Evolutionary conservation across 2,113 vertebrate genomes (phyloP), one percentile per base, ranked within the genome.

Genomic region (Edolisoma coerulescens): DNA sequence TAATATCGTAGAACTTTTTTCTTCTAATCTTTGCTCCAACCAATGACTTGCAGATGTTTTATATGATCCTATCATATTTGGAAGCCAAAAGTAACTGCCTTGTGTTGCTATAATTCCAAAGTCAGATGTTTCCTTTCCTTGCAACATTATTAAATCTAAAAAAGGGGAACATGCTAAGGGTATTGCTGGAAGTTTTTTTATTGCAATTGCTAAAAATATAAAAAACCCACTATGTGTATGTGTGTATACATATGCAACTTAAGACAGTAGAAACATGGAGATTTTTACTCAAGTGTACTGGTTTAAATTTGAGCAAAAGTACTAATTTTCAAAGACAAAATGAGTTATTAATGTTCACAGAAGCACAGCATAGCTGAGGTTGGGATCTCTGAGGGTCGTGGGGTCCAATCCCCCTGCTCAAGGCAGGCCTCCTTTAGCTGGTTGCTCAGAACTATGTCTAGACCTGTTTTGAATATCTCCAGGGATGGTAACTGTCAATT

Each of bases 21-120:
- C 81, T 87, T 94, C 84, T 95, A 87, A 90, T 95, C 87, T 95
- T n/a, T 88, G n/a, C 60, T 86, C 64, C 63, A 91, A 27, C 90
- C 91, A 96, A 94, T 73, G 93, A 80, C 87, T 97, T 96, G 84
- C 96, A 97, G 95, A 93, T 97, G 96, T 96, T 96, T 94, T 92
- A 91, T 93, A 78, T 80, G 74, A 82, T 79, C 67, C 91, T 83
- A 83, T 92, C 88, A 53, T 95, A 75, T 91, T 86, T 94, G 83
- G 74, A 95, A 96, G 70, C 82, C 87, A 85, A 94, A 95, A 87
- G 77, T 78, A 71, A 96, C 91, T 91, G 77, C 68, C 60, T 95
- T 84, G 65, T 96, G 64, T 89, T 90, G 69, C 85, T 89, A 47
- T 56, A 95, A 95, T 91, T 95, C 83, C 70, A 79, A 93, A 94